phyloP scores from a whole-genome alignment of 2,888 invertebrate species.

The Cecidostiba fungosa region DNA sequence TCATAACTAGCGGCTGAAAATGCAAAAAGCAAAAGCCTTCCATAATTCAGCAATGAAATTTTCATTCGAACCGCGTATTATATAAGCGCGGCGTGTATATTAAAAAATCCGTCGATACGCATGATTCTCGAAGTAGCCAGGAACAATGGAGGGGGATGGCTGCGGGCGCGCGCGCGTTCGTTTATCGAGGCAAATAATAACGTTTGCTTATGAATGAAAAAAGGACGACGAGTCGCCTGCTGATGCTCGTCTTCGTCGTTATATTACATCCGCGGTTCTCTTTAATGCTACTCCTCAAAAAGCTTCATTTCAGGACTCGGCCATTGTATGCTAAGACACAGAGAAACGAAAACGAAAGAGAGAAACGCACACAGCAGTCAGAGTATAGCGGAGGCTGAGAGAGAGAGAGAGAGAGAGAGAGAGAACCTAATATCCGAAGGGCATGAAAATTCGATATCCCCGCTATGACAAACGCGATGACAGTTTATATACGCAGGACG shows the following conservation, averaged over 20 bases:
- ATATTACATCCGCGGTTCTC: slow-evolving; percentile 41
- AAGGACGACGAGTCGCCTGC: slow-evolving; percentile 32
- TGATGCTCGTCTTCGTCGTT: neutral
- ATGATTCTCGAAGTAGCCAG: neutral
- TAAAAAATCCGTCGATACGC: slow-evolving; percentile 8
- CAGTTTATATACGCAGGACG: slow-evolving; percentile 65
- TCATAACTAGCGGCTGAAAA: neutral
- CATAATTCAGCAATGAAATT: slow-evolving; percentile 16
- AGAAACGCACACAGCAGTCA: neutral
- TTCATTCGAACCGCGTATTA: too few relatives aligned
- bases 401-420: too few relatives aligned
- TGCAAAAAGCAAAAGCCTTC: neutral
- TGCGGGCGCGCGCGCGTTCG: neutral
- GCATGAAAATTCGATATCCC: slow-evolving; percentile 76
- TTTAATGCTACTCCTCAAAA: slow-evolving; percentile 54
- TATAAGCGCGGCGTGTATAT: too few relatives aligned
- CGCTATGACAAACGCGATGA: slow-evolving; percentile 71
- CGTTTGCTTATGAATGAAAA: slow-evolving; percentile 57
- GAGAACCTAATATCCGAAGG: slow-evolving; percentile 60
- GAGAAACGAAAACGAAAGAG: slow-evolving; percentile 14
- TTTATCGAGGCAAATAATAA: slow-evolving; percentile 60
- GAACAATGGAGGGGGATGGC: slow-evolving; percentile 44
- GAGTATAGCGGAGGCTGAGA: too few relatives aligned
- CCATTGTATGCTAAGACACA: slow-evolving; percentile 65
- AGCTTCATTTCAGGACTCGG: slow-evolving; percentile 52